Base-by-base conservation (phyloP, 1,140 invertebrate species). In the Myzus persicae region DNA sequence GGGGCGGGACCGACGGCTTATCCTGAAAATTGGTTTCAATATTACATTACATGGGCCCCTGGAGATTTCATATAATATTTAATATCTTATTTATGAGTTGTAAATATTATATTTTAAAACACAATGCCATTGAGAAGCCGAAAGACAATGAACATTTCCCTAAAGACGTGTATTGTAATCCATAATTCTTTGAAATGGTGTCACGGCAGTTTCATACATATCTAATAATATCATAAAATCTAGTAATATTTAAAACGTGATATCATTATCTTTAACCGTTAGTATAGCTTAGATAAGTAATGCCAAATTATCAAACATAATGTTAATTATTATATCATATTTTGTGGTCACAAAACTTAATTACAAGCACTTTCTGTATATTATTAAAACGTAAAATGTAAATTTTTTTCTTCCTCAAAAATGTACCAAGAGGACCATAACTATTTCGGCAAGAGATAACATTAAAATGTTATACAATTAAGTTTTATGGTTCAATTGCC, bases 81-180 rank as follows among this genome's bases (percentile, higher is more conserved):
- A 36, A 88, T 59, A 42, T 40, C 26, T 42, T 67, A 59, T 67
- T 59, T 42, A 90, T 36, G 51, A 42, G 89, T 42, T n/a, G 54
- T 67, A 67, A 90, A 90, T 67, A 90, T 90, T 90, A 59, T 90
- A 90, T 90, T 90, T 67, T n/a, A 31, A 67, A 42, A 22, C 26
- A 26, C 42, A n/a, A n/a, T 14, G 24, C 24, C 48, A 40, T 26
- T 51, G 31, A 90, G 48, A 40, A 90, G 54, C 88, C 9, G 9
- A 90, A 59, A 48, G 26, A 48, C 46, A 89, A 89, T 89, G 44
- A 89, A 40, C 38, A 54, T 54, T 54, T 38, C 88, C 88, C 36
- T 14, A 24, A 89, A 89, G 48, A 89, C 46, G 18, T n/a, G 7
- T 36, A 46, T 88, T n/a, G 3, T 36, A 4, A 88, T 88, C 44